Evolutionary conservation across 1,140 invertebrate species (phyloP), one percentile per base, ranked within the genome.

Genomic region (Ladona fulva): DNA sequence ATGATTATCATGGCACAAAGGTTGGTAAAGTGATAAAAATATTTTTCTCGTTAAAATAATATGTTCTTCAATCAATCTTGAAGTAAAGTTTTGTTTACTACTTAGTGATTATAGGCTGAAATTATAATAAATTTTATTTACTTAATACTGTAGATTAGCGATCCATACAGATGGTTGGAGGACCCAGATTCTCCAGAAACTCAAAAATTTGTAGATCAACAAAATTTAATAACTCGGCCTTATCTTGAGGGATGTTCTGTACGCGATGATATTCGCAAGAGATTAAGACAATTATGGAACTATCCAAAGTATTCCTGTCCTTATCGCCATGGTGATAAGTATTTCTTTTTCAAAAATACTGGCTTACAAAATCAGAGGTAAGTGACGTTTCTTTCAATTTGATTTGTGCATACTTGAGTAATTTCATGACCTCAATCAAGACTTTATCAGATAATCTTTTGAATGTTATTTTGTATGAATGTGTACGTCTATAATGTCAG

Each of bases 91-190:
- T 5, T 37, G 29, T 37, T 37, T 37, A 37, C 29, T 8, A 37
- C 8, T 37, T 37, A 5, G 1, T 37, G 29, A 37, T 37, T 37
- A 8, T 37, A 37, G 29, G 29, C 8, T 37, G 29, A 8, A 37
- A 8, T 37, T 37, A 37, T 37, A 37, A 37, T 37, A 8, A 5
- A 8, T 37, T 37, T 37, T 37, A 1, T 37, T 37, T 5, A 37
- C 29, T 37, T 37, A 37, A n/a, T 37, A 5, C 80, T 85, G 81
- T 78, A 97, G 95, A 88, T 99, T 78, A 78, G 84, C 80, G 97
- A 99, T 87, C 95, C 96, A 0, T 99, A 99, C 84, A 91, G 97
- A 74, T 99, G 96, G 96, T 85, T 99, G 25, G 98, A 99, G 87
- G 94, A 99, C 87, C 96, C 97, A 0, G 95, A 99, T 84, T 89